phyloP scores from a whole-genome alignment of 2,113 vertebrate genomes.

The Bettongia penicillata region DNA sequence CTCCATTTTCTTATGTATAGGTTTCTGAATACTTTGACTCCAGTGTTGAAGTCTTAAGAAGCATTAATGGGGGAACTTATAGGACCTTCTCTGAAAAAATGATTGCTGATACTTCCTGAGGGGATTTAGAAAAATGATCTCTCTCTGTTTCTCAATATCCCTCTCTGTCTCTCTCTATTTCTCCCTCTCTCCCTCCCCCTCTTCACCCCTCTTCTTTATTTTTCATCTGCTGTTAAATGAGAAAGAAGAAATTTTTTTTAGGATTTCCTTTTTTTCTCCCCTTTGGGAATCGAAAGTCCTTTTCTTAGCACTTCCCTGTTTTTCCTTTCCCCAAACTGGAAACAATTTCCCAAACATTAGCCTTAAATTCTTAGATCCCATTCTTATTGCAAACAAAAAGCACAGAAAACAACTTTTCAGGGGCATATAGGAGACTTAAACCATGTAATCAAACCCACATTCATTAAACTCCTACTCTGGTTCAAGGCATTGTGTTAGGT shows the following conservation, averaged over 20 bases:
- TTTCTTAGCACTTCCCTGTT: background rate
- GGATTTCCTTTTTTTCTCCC: slow-evolving; percentile 1
- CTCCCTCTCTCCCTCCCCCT: background rate
- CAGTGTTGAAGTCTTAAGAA: background rate
- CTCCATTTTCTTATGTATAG: background rate
- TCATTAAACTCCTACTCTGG: background rate
- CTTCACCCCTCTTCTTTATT: background rate
- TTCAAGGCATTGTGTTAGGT: background rate
- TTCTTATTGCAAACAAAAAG: background rate
- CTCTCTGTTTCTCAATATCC: background rate
- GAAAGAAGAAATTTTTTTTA: slow-evolving; percentile 13
- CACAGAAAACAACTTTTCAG: background rate
- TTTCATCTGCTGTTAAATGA: slow-evolving; percentile 5
- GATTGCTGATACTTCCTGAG: background rate
- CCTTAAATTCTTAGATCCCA: background rate
- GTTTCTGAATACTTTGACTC: background rate
- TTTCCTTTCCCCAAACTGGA: slow-evolving; percentile 28
- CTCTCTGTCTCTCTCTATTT: background rate
- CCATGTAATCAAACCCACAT: background rate
- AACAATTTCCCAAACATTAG: background rate
- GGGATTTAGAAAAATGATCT: background rate
- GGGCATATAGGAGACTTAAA: background rate
- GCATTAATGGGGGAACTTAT: background rate
- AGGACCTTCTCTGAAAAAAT: background rate
- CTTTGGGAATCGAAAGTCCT: slow-evolving; percentile 1